Conservation (phyloP, 92 coral and sea anemone species). For the Porites cylindrica region DNA sequence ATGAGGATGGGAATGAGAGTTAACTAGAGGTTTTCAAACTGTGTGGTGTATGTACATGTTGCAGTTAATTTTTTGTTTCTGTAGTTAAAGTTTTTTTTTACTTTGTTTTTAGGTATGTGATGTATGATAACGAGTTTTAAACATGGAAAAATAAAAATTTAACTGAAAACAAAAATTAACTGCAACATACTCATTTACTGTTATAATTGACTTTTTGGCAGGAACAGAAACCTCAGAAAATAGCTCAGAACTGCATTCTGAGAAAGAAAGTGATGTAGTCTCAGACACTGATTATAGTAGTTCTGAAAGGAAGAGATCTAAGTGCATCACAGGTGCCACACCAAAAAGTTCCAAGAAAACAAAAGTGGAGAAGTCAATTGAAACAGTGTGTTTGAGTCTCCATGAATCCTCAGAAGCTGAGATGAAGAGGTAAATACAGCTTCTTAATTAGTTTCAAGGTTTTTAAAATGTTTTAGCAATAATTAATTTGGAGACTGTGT, state of each 20-base stretch:
- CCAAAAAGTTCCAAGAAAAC: conserved; percentile 18
- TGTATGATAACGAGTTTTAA: too few relatives aligned
- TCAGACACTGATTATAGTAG: not conserved
- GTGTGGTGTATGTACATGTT: conserved; percentile 2
- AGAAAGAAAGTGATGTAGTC: conserved; percentile 20
- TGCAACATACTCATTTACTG: too few relatives aligned
- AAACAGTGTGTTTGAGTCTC: conserved; percentile 12
- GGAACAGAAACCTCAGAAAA: conserved; percentile 8
- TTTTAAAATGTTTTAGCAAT: conserved; percentile 11
- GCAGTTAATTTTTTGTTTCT: conserved; percentile 7
- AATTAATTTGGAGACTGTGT: too few relatives aligned
- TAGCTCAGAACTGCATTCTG: conserved; percentile 13
- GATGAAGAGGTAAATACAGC: conserved; percentile 41
- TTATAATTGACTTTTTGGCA: not conserved
- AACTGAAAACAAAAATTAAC: too few relatives aligned
- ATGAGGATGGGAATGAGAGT: conserved; percentile 16
- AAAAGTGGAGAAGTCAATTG: conserved; percentile 3
- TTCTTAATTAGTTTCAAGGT: conserved; percentile 26
- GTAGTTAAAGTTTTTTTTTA: too few relatives aligned
- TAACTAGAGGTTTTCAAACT: conserved; percentile 27
- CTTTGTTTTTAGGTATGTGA: too few relatives aligned
- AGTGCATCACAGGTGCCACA: conserved; percentile 22
- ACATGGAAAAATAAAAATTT: too few relatives aligned
- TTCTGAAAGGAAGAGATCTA: conserved; percentile 15
- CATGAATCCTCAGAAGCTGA: conserved; percentile 1